phyloP scores from a whole-genome alignment of 2,888 invertebrate genomes.

The Cinara cedri region DNA sequence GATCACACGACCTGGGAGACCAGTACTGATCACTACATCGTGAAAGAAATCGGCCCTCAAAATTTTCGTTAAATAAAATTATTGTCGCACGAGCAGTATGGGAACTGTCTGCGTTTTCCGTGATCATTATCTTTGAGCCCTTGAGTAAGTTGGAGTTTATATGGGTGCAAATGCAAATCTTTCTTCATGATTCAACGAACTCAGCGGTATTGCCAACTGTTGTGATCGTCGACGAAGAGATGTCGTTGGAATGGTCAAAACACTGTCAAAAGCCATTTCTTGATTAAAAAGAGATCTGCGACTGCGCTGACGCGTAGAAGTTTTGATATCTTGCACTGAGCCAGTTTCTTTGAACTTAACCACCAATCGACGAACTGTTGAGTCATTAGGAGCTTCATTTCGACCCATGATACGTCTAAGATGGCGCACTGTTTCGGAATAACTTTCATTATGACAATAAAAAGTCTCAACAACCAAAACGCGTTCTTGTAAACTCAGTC shows the following conservation, averaged over 20 bases:
- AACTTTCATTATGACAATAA: too few species aligned
- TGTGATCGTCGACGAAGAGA: constrained; percentile 4
- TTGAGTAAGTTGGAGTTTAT: too few species aligned
- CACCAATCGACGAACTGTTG: too few species aligned
- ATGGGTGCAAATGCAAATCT: too few species aligned
- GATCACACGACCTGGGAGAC: constrained; percentile 39
- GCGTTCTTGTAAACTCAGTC: too few species aligned
- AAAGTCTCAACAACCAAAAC: too few species aligned
- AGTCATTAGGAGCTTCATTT: too few species aligned
- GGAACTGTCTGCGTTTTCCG: neutral
- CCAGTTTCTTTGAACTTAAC: too few species aligned
- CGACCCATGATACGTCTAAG: too few species aligned
- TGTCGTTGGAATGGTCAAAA: constrained; percentile 1
- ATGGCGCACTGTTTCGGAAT: too few species aligned
- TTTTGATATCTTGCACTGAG: neutral
- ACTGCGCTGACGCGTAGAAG: neutral
- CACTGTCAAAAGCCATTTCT: neutral
- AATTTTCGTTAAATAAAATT: neutral
- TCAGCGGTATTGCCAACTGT: neutral
- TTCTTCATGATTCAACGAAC: too few species aligned
- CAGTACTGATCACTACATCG: constrained; percentile 12
- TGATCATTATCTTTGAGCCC: too few species aligned
- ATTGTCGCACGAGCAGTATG: neutral
- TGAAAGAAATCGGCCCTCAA: neutral
- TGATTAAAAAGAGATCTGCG: neutral